Conservation (phyloP, 2,888 invertebrate species). For the Galerucella nymphaeae region DNA sequence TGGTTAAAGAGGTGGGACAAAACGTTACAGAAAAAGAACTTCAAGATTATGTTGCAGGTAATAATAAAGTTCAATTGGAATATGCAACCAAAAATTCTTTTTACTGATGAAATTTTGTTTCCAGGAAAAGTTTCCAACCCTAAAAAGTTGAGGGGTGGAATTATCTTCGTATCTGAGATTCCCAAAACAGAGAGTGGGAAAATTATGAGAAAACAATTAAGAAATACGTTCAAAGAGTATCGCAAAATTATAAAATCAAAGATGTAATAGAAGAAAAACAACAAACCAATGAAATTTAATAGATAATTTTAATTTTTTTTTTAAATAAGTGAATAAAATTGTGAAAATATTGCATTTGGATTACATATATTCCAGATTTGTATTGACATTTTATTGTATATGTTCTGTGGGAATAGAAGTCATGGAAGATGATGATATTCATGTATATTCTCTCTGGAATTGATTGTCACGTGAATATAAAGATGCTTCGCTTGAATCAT, state of each 20-base stretch:
- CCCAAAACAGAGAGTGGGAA: constrained; percentile 68
- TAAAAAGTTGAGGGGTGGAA: constrained; percentile 78
- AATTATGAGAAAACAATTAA: constrained; percentile 65
- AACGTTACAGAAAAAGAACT: constrained; percentile 65
- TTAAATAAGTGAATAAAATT: too few relatives aligned
- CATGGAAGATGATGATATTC: too few relatives aligned
- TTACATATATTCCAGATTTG: too few relatives aligned
- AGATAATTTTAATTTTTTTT: too few relatives aligned
- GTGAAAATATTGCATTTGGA: too few relatives aligned
- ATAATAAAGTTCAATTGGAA: constrained; percentile 49
- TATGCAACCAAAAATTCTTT: too few relatives aligned
- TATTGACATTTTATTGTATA: too few relatives aligned
- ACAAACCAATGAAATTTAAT: too few relatives aligned
- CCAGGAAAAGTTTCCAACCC: constrained; percentile 72
- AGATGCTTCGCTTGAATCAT: too few relatives aligned
- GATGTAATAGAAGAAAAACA: constrained; percentile 48
- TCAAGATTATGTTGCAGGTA: constrained; percentile 65
- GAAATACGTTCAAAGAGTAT: constrained; percentile 44
- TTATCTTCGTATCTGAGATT: constrained; percentile 66
- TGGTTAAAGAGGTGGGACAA: constrained; percentile 72
- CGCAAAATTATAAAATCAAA: constrained; percentile 55
- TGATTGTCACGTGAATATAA: too few relatives aligned
- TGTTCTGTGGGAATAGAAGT: too few relatives aligned
- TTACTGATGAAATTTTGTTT: background rate
- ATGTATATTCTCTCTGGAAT: too few relatives aligned